Conservation (phyloP, 2,797 vertebrate species). For the Microhierax caerulescens region DNA sequence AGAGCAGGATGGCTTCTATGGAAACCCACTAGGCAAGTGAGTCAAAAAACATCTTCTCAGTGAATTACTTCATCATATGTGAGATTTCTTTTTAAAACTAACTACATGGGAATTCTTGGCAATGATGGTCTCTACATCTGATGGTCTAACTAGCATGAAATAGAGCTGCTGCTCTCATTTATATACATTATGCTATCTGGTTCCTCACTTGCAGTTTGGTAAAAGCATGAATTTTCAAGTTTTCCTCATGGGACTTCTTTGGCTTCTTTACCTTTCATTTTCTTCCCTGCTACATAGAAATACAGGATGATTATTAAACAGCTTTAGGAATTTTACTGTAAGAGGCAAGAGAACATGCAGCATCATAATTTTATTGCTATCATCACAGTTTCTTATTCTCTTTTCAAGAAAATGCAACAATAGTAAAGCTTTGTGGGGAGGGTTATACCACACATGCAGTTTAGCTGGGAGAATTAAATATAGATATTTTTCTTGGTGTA, state of each 20-base stretch:
- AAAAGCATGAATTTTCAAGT: slow-evolving; percentile 58
- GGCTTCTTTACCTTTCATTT: slow-evolving; percentile 53
- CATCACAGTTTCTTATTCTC: neutral
- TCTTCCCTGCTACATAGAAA: slow-evolving; percentile 1
- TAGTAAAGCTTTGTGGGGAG: neutral
- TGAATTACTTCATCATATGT: slow-evolving; percentile 39
- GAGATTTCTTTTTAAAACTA: slow-evolving; percentile 46
- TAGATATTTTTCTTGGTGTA: neutral
- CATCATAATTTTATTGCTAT: slow-evolving; percentile 5
- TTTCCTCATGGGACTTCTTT: slow-evolving; percentile 38
- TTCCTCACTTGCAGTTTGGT: slow-evolving; percentile 51
- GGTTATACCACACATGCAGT: neutral
- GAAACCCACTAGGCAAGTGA: slow-evolving; percentile 32
- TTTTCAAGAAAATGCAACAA: neutral
- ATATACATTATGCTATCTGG: slow-evolving; percentile 33
- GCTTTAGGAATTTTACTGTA: neutral
- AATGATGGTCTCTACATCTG: slow-evolving; percentile 26
- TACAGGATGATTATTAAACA: neutral
- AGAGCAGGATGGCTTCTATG: neutral
- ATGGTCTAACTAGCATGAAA: slow-evolving; percentile 67
- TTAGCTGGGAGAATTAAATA: neutral
- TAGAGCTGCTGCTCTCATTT: slow-evolving; percentile 60
- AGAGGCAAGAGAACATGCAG: neutral
- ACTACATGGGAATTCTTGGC: slow-evolving; percentile 61
- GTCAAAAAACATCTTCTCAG: slow-evolving; percentile 45